These are phyloP conservation scores for Tauraco erythrolophus DNA, from an alignment of 2,113 vertebrate genomes.

Conservation along the genomic window DNA sequence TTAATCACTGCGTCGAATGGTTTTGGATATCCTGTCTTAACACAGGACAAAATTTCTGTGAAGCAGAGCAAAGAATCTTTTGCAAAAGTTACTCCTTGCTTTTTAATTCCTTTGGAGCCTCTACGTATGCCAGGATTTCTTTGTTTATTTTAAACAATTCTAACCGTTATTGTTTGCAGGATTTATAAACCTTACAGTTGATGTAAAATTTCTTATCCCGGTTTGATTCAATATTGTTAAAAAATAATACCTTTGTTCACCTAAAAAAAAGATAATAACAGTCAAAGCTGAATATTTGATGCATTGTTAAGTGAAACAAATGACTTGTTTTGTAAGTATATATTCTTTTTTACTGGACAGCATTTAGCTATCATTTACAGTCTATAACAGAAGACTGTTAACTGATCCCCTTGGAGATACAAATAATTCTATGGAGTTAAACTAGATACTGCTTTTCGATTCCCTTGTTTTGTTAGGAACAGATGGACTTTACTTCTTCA, in stretches of 20 bases:
- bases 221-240: background rate
- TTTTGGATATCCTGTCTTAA: background rate
- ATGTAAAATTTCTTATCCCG: background rate
- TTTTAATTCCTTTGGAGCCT: background rate
- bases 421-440: conserved; percentile 29
- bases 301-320: background rate
- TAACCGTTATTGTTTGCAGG: background rate
- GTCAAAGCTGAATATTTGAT: background rate
- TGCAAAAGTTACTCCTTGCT: background rate
- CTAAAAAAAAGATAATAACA: background rate
- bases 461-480: conserved; percentile 81
- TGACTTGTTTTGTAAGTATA: background rate
- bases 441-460: conserved; percentile 52
- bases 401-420: background rate
- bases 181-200: background rate
- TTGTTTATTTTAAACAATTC: background rate
- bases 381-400: background rate
- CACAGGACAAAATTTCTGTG: background rate
- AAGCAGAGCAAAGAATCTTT: background rate
- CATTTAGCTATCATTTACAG: conserved; percentile 2
- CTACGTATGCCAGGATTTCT: background rate
- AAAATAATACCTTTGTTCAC: background rate
- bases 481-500: conserved; percentile 92
- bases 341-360: background rate
- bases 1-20: background rate